Evolutionary conservation across 37 sponge, comb jelly and placozoan genomes (phyloP).

Genomic region (Chondrosia reniformis): DNA sequence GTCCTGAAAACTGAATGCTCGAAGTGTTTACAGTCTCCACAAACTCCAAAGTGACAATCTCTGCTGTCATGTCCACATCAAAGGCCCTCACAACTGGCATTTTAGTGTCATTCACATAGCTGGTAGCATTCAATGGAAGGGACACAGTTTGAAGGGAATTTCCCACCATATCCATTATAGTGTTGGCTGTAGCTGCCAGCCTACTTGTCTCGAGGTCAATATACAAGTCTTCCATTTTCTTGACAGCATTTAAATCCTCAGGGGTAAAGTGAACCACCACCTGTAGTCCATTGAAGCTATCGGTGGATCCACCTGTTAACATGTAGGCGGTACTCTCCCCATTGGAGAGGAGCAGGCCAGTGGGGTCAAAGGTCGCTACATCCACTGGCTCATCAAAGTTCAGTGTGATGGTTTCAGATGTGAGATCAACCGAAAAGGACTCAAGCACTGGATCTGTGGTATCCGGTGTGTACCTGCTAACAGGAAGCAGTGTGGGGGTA

Average conservation of each 20-base stretch:
- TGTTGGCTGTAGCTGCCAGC: conserved; percentile 27
- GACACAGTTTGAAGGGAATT: conserved; percentile 54
- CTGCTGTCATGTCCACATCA: conserved; percentile 67
- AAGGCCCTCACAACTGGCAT: conserved; percentile 57
- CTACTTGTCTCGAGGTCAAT: conserved; percentile 34
- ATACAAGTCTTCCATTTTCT: conserved; percentile 54
- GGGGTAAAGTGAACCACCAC: conserved; percentile 40
- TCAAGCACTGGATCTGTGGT: conserved; percentile 47
- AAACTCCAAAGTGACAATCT: conserved; percentile 69
- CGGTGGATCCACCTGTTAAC: conserved; percentile 71
- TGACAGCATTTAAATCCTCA: conserved; percentile 63
- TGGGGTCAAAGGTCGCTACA: conserved; percentile 46
- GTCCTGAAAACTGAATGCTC: conserved; percentile 62
- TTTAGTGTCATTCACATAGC: conserved; percentile 67
- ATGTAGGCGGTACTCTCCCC: background rate
- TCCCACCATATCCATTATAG: conserved; percentile 70
- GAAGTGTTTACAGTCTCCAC: conserved; percentile 75
- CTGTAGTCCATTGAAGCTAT: conserved; percentile 59
- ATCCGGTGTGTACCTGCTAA: conserved; percentile 31
- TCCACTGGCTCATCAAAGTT: conserved; percentile 86
- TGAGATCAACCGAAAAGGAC: conserved; percentile 53
- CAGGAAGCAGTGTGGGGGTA: background rate
- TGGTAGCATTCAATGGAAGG: conserved; percentile 30
- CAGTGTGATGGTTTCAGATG: conserved; percentile 50
- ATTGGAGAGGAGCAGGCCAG: conserved; percentile 40